Conservation (phyloP, 2,797 vertebrate genomes). For the Sciaenops ocellatus region DNA sequence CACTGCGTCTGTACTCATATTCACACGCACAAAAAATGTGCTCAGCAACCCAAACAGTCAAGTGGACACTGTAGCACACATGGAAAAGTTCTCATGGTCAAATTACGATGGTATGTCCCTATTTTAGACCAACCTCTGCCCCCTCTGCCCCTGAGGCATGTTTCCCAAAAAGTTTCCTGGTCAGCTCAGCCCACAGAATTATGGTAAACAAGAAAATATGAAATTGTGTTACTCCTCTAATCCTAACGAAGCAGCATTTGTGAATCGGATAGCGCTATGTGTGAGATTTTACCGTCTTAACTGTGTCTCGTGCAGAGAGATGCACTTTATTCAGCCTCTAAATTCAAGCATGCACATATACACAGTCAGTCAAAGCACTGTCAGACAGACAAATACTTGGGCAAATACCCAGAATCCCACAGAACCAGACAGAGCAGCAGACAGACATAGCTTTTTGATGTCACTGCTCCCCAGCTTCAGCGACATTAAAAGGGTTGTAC, state of each 20-base stretch:
- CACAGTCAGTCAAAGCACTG: conserved; percentile 40
- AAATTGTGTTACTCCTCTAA: not conserved
- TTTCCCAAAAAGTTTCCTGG: conserved; percentile 50
- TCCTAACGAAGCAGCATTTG: conserved; percentile 9
- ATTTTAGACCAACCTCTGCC: conserved; percentile 66
- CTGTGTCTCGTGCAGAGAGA: not conserved
- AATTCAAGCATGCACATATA: conserved; percentile 23
- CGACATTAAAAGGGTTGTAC: not conserved
- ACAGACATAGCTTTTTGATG: conserved; percentile 13
- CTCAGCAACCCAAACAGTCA: conserved; percentile 35
- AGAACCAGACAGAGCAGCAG: conserved; percentile 39
- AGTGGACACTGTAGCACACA: conserved; percentile 40
- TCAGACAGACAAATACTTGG: conserved; percentile 40
- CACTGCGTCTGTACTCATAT: conserved; percentile 13
- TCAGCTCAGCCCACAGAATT: conserved; percentile 35
- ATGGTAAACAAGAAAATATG: conserved; percentile 1
- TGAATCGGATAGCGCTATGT: conserved; percentile 4
- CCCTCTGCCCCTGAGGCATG: conserved; percentile 52
- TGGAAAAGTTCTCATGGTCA: conserved; percentile 69
- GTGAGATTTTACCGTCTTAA: not conserved
- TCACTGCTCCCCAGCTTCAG: conserved; percentile 4
- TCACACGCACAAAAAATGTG: conserved; percentile 18
- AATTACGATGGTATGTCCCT: conserved; percentile 60
- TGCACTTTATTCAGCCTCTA: not conserved
- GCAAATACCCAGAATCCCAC: conserved; percentile 43